These are phyloP conservation scores for Dione juno DNA, from an alignment of 2,888 invertebrate genomes.

Conservation along the genomic window DNA sequence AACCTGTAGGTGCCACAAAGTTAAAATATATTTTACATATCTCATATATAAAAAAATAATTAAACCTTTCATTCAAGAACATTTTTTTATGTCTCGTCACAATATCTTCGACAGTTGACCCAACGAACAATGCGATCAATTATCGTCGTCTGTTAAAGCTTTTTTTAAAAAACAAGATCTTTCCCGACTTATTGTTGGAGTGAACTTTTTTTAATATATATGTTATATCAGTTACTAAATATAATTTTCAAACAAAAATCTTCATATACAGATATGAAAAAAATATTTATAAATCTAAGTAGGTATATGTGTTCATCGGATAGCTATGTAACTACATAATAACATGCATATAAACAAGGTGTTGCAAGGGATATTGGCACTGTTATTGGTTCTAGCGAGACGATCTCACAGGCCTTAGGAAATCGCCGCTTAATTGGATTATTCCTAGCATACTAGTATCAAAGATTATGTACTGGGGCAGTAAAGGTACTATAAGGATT, in stretches of 20 bases:
- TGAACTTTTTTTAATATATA: too few relatives aligned
- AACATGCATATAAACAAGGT: conserved; percentile 36
- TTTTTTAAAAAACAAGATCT: not conserved
- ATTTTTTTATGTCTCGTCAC: not conserved
- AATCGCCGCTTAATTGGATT: conserved; percentile 60
- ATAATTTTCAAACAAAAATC: too few relatives aligned
- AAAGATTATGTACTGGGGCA: conserved; percentile 46
- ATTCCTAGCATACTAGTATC: conserved; percentile 50
- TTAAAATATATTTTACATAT: too few relatives aligned
- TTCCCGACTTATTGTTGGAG: too few relatives aligned
- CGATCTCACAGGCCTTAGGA: conserved; percentile 53
- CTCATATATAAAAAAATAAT: too few relatives aligned
- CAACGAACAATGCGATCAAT: not conserved
- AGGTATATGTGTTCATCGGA: not conserved
- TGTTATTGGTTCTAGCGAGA: conserved; percentile 50
- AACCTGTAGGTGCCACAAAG: too few relatives aligned
- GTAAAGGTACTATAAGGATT: not conserved
- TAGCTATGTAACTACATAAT: conserved; percentile 25
- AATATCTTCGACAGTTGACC: not conserved
- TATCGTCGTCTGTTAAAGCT: not conserved
- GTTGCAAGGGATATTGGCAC: conserved; percentile 46
- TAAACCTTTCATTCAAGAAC: too few relatives aligned
- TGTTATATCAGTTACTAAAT: too few relatives aligned
- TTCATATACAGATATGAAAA: not conserved
- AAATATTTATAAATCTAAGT: not conserved